Evolutionary conservation across 2,888 invertebrate species (phyloP), one percentile per base, ranked within the genome.

Genomic region (Acanthoscelides obtectus): DNA sequence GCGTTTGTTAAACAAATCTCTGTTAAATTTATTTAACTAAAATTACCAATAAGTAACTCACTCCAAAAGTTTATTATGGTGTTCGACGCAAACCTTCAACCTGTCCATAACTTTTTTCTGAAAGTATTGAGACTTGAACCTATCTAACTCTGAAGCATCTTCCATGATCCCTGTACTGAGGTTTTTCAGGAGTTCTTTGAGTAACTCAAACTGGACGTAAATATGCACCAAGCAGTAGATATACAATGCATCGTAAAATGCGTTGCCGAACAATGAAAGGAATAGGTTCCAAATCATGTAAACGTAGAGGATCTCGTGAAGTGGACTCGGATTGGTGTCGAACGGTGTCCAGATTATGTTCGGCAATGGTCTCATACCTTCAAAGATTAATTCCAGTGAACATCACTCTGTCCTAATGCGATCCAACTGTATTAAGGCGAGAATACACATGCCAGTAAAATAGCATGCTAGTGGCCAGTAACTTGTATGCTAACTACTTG

Each of bases 341-440:
- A 77, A 74, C 0, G 78, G 78, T n/a, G 76, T 72, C 73, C 72
- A 74, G 12, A 76, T 75, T 0, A 77, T 70, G 45, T 73, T 75
- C 17, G 78, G 78, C 64, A 78, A 64, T 17, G 72, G 72, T 66
- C 75, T 72, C 64, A 74, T 66, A 5, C 77, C 76, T 69, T 66
- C 20, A 66, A n/a, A n/a, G n/a, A n/a, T n/a, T 4, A 45, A 12
- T 45, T 45, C 45, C n/a, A n/a, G n/a, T n/a, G n/a, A n/a, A n/a
- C n/a, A n/a, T n/a, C n/a, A n/a, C n/a, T n/a, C n/a, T n/a, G n/a
- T n/a, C n/a, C n/a, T n/a, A n/a, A n/a, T n/a, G n/a, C n/a, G n/a
- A n/a, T n/a, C n/a, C n/a, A n/a, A n/a, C n/a, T n/a, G n/a, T n/a
- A n/a, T n/a, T n/a, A n/a, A n/a, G n/a, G n/a, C n/a, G n/a, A n/a